Conservation (phyloP, 2,888 invertebrate genomes). For the Meandrusa payeni region DNA sequence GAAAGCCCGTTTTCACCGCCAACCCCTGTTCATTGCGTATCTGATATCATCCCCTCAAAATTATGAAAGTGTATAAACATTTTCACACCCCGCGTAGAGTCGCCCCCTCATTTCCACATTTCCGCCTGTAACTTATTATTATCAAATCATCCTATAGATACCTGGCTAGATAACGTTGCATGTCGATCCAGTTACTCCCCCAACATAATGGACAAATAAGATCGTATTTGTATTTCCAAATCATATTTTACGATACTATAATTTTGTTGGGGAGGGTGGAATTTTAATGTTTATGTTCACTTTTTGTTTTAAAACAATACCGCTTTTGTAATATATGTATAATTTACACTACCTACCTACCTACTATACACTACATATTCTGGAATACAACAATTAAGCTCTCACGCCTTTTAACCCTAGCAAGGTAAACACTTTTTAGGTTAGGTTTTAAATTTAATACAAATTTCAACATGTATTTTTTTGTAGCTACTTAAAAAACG, state of each 20-base stretch:
- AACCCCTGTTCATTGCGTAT: slow-evolving; percentile 59
- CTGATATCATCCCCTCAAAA: slow-evolving; percentile 75
- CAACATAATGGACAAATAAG: slow-evolving; percentile 67
- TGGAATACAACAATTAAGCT: too few species aligned
- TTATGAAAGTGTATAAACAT: slow-evolving; percentile 80
- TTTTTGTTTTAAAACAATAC: background rate
- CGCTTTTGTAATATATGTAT: too few species aligned
- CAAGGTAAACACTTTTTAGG: too few species aligned
- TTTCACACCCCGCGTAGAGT: slow-evolving; percentile 65
- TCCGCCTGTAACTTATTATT: slow-evolving; percentile 73
- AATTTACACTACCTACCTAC: too few species aligned
- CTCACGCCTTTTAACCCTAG: too few species aligned
- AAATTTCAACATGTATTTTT: too few species aligned
- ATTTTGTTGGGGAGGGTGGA: slow-evolving; percentile 43
- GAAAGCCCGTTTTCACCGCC: slow-evolving; percentile 59
- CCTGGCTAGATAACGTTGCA: slow-evolving; percentile 65
- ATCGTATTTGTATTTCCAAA: slow-evolving; percentile 60
- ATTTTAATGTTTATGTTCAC: slow-evolving; percentile 13
- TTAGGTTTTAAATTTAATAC: too few species aligned
- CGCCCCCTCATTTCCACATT: slow-evolving; percentile 68
- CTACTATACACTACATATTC: too few species aligned
- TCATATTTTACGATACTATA: slow-evolving; percentile 73
- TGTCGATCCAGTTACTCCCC: slow-evolving; percentile 50
- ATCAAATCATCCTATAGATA: slow-evolving; percentile 78
- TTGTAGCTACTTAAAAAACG: too few species aligned